phyloP scores from a whole-genome alignment of 2,888 invertebrate genomes.

The Rhyacophila evoluta region DNA sequence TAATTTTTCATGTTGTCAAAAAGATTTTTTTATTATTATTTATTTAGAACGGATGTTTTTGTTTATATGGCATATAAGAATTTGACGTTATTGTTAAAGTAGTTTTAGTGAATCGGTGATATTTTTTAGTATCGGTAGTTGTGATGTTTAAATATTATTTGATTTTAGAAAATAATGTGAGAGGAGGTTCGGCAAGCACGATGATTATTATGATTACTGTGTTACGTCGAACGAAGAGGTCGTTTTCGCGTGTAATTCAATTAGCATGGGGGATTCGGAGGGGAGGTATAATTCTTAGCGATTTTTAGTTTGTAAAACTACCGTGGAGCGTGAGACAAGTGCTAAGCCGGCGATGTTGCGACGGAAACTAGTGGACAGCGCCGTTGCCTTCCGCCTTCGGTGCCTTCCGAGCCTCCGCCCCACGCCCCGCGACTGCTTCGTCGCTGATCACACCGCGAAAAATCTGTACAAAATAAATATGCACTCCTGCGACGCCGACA shows the following conservation, averaged over 20 bases:
- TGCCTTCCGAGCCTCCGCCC: constrained; percentile 54
- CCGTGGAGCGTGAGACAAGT: not conserved
- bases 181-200: not conserved
- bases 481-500: constrained; percentile 58
- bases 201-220: constrained; percentile 1
- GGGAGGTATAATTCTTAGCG: not conserved
- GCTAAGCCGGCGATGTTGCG: constrained; percentile 55
- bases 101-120: too few species aligned
- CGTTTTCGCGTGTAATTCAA: constrained; percentile 1
- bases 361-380: constrained; percentile 56
- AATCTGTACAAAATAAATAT: constrained; percentile 57
- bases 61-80: too few species aligned
- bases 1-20: too few species aligned
- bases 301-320: not conserved
- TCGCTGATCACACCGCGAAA: constrained; percentile 55
- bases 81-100: too few species aligned
- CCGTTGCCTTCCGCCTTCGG: constrained; percentile 51
- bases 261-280: not conserved
- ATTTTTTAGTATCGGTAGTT: too few species aligned
- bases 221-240: not conserved
- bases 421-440: constrained; percentile 47
- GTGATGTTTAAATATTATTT: too few species aligned
- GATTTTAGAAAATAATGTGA: too few species aligned
- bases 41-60: too few species aligned
- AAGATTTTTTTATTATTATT: too few species aligned